Base-by-base conservation (phyloP, 2,797 vertebrate genomes). In the Calcarius lapponicus region DNA sequence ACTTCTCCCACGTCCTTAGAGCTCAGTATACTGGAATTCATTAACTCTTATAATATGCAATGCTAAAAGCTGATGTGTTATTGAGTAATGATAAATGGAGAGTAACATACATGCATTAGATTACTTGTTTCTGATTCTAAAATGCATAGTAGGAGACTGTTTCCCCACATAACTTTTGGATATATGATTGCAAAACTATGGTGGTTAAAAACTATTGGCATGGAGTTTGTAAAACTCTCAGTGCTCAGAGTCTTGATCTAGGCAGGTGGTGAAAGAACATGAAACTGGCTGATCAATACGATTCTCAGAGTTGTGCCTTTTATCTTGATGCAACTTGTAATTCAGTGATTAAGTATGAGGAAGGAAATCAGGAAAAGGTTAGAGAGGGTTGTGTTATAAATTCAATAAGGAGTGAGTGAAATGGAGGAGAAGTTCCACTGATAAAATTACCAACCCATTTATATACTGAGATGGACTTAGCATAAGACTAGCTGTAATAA, bases 41-140 rank as follows among this genome's bases (percentile, higher is more conserved):
- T 96, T 95, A 96, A 62, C 51, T 90, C 51, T 69, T 50, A 53
- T n/a, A 82, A 96, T 86, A 89, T 43, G 34, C 29, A 69, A n/a
- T 81, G 64, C 40, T 92, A 80, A 60, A 93, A 74, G 56, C 65
- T 74, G 25, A 25, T 18, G 17, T 58, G 12, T 58, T 82, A 22
- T 71, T 80, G 53, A 92, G 60, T 82, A 83, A 85, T 10, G 14
- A 12, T 43, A 74, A 75, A 69, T 28, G 34, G n/a, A 89, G 88
- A 58, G 54, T 66, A 54, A 31, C 17, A 48, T 6, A 62, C 38
- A 72, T 38, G 3, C 32, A 61, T 64, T 51, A 64, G n/a, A 10
- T 76, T 69, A 8, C 32, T 92, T 69, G n/a, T 80, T 91, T 85
- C 38, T 1, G 0, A 75, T 94, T 90, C 73, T 54, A 8, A 25